Conservation (phyloP, 2,113 vertebrate genomes). For the Tor tambroides region DNA sequence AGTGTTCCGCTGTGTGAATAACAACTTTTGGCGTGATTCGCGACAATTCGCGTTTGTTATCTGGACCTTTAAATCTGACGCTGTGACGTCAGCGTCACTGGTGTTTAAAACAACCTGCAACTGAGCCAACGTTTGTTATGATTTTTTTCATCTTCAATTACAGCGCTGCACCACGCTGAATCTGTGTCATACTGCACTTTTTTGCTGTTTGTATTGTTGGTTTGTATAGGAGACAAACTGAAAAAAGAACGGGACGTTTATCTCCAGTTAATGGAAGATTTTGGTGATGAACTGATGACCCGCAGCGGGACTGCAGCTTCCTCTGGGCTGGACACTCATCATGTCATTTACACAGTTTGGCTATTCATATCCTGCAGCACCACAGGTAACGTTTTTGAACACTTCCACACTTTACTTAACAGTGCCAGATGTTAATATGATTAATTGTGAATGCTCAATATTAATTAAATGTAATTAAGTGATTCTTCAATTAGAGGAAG, state of each 20-base stretch:
- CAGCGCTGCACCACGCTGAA: not conserved
- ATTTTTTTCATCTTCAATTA: slow-evolving; percentile 56
- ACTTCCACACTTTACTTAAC: not conserved
- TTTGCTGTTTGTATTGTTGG: not conserved
- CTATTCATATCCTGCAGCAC: slow-evolving; percentile 90
- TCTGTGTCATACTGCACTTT: not conserved
- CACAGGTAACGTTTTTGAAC: slow-evolving; percentile 85
- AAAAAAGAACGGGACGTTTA: not conserved
- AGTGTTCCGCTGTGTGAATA: not conserved
- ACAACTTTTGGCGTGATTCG: slow-evolving; percentile 14
- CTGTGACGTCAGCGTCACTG: slow-evolving; percentile 80
- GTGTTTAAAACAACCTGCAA: slow-evolving; percentile 75
- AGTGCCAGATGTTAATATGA: not conserved
- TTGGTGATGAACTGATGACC: slow-evolving; percentile 51
- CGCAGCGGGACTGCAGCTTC: slow-evolving; percentile 31
- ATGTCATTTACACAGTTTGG: slow-evolving; percentile 99
- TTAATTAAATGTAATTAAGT: not conserved
- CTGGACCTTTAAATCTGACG: slow-evolving; percentile 60
- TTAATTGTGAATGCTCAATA: not conserved
- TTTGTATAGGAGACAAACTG: not conserved
- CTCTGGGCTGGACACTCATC: slow-evolving; percentile 71
- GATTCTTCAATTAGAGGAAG: too few species aligned
- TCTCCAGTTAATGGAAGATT: slow-evolving; percentile 21
- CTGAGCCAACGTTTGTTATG: slow-evolving; percentile 69
- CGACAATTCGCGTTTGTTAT: slow-evolving; percentile 44